Evolutionary conservation across 37 sponge, comb jelly and placozoan species (phyloP), one percentile per base, ranked within the genome.

Genomic region (Axinella damicornis): DNA sequence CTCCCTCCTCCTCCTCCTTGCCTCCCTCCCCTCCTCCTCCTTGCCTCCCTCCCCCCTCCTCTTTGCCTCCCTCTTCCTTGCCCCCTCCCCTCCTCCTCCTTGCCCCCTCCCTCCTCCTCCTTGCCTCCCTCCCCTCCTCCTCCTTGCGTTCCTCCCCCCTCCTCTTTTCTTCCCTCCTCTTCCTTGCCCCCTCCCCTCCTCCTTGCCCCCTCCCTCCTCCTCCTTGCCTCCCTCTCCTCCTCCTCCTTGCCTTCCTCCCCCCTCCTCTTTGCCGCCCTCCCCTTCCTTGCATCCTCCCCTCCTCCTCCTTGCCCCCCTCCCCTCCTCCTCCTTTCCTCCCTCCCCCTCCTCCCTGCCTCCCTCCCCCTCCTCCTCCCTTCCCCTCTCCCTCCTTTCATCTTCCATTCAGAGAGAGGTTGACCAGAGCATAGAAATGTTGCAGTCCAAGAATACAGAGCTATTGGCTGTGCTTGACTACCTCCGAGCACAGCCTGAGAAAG

Each of bases 391-490:
- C 30, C 56, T 5, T 80, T 2, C 28, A 95, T 94, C 9, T 69
- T 55, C 30, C 56, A 15, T 80, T 2, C 28, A 95, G 96, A 31
- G 40, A 4, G 92, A 96, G 66, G 83, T 92, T 9, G 84, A 95
- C 6, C 53, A 70, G 52, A 88, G 79, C 35, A 83, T 98, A 25
- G 85, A 90, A 21, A 41, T 85, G 56, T 65, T 98, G 76, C 56
- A 73, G 31, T 53, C 70, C 60, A 96, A 98, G 88, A 89, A 70
- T 57, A 90, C 71, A 22, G 92, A 95, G 81, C 41, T 95, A 16
- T 77, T 85, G 64, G 65, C 73, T 14, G 60, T 92, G 11, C 78
- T 94, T 30, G 94, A 92, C 41, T 81, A 94, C 39, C 86, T 98
- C 41, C 55, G 90, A 41, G 74, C 89, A 18, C 88, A 93, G 58